Evolutionary conservation across 1,140 invertebrate species (phyloP).

Genomic region (Brachionus asplanchnoidis): DNA sequence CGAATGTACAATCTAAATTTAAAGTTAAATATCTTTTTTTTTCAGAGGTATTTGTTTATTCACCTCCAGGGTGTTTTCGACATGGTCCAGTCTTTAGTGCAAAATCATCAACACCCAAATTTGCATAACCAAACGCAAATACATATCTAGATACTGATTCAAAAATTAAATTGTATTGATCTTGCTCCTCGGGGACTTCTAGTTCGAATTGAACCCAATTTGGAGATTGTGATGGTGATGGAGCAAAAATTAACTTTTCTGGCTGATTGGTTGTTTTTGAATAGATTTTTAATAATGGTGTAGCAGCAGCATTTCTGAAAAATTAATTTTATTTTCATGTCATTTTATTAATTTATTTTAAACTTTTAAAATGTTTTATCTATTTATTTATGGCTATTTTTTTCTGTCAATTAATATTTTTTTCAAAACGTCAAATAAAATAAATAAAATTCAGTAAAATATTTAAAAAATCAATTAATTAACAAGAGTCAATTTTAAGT

Average conservation of each 20-base stretch:
- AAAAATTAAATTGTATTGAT: neutral
- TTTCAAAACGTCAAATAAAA: too few relatives aligned
- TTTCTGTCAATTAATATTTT: too few relatives aligned
- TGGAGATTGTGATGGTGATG: neutral
- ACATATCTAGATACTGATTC: neutral
- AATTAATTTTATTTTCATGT: neutral
- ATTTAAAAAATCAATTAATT: too few relatives aligned
- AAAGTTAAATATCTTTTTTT: neutral
- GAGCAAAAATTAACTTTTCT: neutral
- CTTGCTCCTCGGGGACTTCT: neutral
- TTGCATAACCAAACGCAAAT: neutral
- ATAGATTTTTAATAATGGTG: neutral
- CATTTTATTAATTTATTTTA: too few relatives aligned
- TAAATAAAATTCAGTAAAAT: too few relatives aligned
- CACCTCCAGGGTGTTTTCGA: neutral
- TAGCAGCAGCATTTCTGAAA: neutral
- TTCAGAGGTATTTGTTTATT: neutral
- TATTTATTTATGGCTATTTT: too few relatives aligned
- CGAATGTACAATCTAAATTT: conserved; percentile 45
- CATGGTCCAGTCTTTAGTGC: neutral
- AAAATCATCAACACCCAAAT: conserved; percentile 40
- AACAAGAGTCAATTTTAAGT: too few relatives aligned
- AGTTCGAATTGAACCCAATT: conserved; percentile 17
- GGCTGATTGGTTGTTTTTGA: neutral
- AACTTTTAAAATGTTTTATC: too few relatives aligned